These are phyloP conservation scores for Coelinius sp. DNA, from an alignment of 2,888 invertebrate genomes.

Conservation along the genomic window DNA sequence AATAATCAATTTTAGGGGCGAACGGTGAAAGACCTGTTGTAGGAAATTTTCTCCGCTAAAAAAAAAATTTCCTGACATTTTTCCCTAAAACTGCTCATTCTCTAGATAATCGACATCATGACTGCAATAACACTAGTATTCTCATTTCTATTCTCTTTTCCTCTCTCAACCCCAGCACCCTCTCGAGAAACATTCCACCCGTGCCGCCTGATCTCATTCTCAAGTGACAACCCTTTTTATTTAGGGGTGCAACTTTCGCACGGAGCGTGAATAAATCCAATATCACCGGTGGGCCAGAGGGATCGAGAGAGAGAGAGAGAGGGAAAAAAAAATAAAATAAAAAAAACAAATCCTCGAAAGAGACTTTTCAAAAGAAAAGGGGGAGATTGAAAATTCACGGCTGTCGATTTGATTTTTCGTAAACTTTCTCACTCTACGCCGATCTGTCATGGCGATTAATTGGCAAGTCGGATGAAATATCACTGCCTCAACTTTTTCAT, in stretches of 20 bases:
- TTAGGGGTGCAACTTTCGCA: conserved; percentile 64
- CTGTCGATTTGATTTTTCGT: conserved; percentile 22
- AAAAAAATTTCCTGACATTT: conserved; percentile 24
- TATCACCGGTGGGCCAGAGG: conserved; percentile 52
- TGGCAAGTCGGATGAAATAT: conserved; percentile 25
- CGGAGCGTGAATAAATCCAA: conserved; percentile 66
- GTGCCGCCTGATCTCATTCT: not conserved
- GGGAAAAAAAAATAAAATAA: conserved; percentile 42
- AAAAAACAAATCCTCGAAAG: conserved; percentile 1
- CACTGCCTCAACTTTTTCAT: conserved; percentile 2
- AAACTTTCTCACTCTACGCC: not conserved
- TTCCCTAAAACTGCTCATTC: conserved; percentile 2
- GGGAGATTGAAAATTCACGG: conserved; percentile 29
- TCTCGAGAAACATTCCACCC: not conserved
- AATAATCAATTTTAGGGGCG: no score
- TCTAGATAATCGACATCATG: no score
- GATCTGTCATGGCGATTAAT: conserved; percentile 31
- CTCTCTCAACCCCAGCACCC: conserved; percentile 29
- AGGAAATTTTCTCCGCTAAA: no score
- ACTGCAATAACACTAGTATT: not conserved
- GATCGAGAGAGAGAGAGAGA: conserved; percentile 30
- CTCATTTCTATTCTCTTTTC: conserved; percentile 11
- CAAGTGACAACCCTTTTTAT: conserved; percentile 69
- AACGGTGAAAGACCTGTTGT: no score
- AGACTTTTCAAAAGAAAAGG: conserved; percentile 15